Evolutionary conservation across 2,113 vertebrate species (phyloP).

Genomic region (Pogona vitticeps): DNA sequence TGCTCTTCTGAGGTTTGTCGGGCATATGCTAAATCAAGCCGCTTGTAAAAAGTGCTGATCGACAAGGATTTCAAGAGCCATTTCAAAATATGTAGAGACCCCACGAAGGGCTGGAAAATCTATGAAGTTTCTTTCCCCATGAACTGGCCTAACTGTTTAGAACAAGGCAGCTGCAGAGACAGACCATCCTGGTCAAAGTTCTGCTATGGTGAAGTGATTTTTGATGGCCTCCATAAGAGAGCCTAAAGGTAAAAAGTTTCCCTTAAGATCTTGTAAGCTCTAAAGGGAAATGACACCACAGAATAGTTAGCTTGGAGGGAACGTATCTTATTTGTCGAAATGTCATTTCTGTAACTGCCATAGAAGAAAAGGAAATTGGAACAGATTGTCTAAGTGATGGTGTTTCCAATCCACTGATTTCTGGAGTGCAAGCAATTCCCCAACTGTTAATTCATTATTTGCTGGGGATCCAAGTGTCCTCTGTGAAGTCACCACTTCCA

Average conservation of each 20-base stretch:
- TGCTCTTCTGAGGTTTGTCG: slow-evolving; percentile 31
- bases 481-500: neutral
- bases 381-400: slow-evolving; percentile 21
- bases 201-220: neutral
- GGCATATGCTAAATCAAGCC: slow-evolving; percentile 65
- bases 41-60: slow-evolving; percentile 52
- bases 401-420: slow-evolving; percentile 10
- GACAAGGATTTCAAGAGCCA: slow-evolving; percentile 44
- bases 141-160: neutral
- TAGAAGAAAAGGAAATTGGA: slow-evolving; percentile 20
- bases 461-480: neutral
- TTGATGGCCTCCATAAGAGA: neutral
- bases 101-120: neutral
- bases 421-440: neutral
- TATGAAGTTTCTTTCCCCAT: neutral
- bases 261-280: neutral
- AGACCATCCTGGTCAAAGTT: neutral
- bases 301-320: slow-evolving; percentile 37
- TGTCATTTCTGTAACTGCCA: slow-evolving; percentile 44
- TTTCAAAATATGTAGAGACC: slow-evolving; percentile 18
- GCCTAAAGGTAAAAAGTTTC: neutral
- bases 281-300: slow-evolving; percentile 35
- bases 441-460: neutral
- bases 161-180: neutral
- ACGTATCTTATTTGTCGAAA: slow-evolving; percentile 38